These are phyloP conservation scores for Fulmarus glacialis DNA, from an alignment of 2,113 vertebrate genomes.

Conservation along the genomic window DNA sequence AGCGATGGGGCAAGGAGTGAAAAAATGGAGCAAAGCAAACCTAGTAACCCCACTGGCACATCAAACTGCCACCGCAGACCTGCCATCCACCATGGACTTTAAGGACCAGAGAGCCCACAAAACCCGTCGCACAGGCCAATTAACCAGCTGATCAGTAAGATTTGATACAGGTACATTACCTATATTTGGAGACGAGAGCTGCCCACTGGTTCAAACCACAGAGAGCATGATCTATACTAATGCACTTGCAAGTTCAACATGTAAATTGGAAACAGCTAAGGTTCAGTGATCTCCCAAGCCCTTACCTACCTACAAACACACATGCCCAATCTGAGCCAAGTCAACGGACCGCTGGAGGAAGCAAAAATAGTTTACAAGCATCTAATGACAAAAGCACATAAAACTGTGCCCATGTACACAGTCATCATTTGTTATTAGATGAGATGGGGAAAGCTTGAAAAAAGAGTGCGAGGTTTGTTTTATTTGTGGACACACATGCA, in stretches of 20 bases:
- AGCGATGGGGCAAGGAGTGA: not conserved
- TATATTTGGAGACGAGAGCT: not conserved
- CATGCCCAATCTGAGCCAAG: not conserved
- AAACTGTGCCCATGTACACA: fast-evolving
- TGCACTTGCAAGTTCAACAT: not conserved
- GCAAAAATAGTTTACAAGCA: not conserved
- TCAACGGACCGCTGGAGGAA: not conserved
- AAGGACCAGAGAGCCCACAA: not conserved
- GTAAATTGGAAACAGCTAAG: not conserved
- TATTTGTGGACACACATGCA: not conserved
- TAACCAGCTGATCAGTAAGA: not conserved
- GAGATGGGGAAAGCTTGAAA: not conserved
- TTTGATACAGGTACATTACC: not conserved
- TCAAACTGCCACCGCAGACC: not conserved
- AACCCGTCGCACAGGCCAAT: not conserved
- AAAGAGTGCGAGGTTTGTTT: not conserved
- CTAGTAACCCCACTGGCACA: not conserved
- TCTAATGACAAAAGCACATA: not conserved
- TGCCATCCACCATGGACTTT: not conserved
- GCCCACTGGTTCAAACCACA: not conserved
- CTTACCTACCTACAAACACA: not conserved
- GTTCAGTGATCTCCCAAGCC: not conserved
- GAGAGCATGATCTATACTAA: not conserved
- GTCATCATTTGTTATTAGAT: not conserved
- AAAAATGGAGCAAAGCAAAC: not conserved